phyloP scores from a whole-genome alignment of 2,113 vertebrate species.

The Podilymbus podiceps region DNA sequence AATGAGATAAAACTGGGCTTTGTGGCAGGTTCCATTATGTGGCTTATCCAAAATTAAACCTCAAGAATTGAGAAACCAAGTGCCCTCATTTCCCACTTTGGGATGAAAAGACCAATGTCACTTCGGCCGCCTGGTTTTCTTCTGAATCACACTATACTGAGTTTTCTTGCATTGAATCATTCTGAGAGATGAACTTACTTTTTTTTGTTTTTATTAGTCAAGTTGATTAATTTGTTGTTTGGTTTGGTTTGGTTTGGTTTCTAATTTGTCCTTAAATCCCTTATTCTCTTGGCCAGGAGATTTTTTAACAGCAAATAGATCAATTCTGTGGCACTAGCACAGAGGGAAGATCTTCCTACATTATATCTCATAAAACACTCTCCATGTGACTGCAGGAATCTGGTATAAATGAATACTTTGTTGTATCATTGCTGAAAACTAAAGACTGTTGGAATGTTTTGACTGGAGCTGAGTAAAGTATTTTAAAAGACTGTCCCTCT shows the following conservation, averaged over 20 bases:
- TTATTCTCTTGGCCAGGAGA: neutral
- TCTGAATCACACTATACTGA: neutral
- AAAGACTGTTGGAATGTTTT: neutral
- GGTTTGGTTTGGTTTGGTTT: neutral
- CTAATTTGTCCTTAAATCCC: neutral
- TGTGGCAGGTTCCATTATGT: neutral
- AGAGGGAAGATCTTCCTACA: neutral
- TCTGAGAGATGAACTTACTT: neutral
- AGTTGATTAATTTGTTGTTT: accelerated
- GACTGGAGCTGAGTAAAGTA: neutral
- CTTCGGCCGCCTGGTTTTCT: neutral
- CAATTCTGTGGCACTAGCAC: neutral
- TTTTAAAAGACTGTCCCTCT: neutral
- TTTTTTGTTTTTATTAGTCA: neutral
- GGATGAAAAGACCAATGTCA: neutral
- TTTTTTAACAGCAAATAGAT: neutral
- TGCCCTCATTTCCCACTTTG: neutral
- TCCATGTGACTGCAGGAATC: neutral
- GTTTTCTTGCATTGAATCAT: neutral
- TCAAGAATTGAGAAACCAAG: neutral
- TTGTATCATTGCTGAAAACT: neutral
- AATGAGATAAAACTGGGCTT: neutral
- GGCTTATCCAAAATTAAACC: neutral
- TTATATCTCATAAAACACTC: neutral
- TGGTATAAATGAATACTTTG: neutral